Evolutionary conservation across 1,140 invertebrate species (phyloP).

Genomic region (Acyrthosiphon pisum): DNA sequence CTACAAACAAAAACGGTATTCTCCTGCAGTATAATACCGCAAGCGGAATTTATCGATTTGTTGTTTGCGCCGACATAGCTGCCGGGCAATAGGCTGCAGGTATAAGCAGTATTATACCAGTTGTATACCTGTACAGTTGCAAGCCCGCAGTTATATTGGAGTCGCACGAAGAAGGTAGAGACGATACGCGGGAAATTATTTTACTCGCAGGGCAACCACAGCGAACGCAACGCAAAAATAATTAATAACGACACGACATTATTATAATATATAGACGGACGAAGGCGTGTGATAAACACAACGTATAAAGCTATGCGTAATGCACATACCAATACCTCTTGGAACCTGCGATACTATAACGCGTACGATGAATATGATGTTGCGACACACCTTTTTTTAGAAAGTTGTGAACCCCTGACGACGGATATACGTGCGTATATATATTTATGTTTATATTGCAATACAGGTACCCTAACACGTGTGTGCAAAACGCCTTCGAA

Average conservation of each 20-base stretch:
- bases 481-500: not conserved
- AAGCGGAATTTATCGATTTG: not conserved
- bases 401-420: conserved; percentile 14
- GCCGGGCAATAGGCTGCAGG: not conserved
- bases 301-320: not conserved
- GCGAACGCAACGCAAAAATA: not conserved
- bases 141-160: not conserved
- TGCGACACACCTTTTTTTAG: not conserved
- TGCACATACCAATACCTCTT: not conserved
- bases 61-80: not conserved
- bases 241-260: not conserved
- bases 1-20: not conserved
- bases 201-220: not conserved
- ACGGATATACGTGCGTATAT: not conserved
- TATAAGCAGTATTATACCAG: not conserved
- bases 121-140: not conserved
- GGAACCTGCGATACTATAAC: not conserved
- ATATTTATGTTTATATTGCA: too few relatives aligned
- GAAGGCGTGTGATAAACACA: not conserved
- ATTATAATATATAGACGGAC: not conserved
- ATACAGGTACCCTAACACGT: not conserved
- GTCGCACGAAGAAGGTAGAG: not conserved
- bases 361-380: not conserved
- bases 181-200: not conserved
- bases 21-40: not conserved